These are phyloP conservation scores for Carcharodon carcharias DNA, from an alignment of 2,797 vertebrate genomes.

Conservation along the genomic window DNA sequence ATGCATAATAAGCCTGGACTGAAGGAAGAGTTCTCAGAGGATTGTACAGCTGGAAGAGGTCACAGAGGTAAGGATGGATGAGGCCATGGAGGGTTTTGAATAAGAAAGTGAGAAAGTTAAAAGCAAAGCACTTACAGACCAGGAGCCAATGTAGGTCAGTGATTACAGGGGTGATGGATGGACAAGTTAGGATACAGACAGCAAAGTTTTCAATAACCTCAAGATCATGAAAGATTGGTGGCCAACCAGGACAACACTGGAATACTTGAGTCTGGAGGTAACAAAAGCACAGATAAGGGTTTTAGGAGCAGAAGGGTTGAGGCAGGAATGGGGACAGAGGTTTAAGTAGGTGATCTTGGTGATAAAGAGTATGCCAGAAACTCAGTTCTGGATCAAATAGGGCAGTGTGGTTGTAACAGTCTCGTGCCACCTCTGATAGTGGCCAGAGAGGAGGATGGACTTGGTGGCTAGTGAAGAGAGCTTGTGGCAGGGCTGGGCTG, in stretches of 20 bases:
- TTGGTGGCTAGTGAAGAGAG: background rate
- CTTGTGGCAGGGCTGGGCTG: background rate
- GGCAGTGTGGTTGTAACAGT: background rate
- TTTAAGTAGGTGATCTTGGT: background rate
- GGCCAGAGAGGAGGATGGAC: background rate
- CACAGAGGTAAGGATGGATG: background rate
- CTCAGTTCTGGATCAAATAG: background rate
- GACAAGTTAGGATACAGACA: background rate
- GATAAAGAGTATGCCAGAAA: background rate
- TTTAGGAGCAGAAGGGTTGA: background rate
- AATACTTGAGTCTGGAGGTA: background rate
- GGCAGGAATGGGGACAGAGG: background rate
- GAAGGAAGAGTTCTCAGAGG: background rate
- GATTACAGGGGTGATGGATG: background rate
- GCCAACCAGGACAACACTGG: background rate
- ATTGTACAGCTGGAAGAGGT: background rate
- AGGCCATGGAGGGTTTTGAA: background rate
- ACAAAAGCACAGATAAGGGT: background rate
- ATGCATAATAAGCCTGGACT: background rate
- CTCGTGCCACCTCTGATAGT: background rate
- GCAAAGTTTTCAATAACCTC: background rate
- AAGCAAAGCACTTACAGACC: background rate
- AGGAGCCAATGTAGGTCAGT: background rate
- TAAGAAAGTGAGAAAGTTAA: background rate
- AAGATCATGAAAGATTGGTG: background rate